Evolutionary conservation across 2,113 vertebrate genomes (phyloP).

Genomic region (Choloepus hoffmanni): DNA sequence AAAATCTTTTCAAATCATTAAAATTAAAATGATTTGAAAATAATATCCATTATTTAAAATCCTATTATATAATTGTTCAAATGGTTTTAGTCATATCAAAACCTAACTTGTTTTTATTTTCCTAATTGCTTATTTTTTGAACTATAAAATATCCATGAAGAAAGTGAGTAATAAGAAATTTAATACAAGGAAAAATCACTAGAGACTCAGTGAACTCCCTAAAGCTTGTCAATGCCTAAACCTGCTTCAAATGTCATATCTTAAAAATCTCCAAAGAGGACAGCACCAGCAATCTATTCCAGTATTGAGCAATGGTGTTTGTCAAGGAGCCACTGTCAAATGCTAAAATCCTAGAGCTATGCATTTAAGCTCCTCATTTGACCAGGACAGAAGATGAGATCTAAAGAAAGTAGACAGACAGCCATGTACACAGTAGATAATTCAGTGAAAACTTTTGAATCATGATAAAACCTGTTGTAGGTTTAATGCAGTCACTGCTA

Average conservation of each 20-base stretch:
- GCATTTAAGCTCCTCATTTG: neutral
- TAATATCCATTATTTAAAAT: constrained; percentile 33
- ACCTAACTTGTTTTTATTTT: constrained; percentile 44
- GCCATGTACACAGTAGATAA: neutral
- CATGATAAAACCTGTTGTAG: neutral
- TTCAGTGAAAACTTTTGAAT: neutral
- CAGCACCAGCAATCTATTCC: neutral
- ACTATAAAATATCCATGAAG: neutral
- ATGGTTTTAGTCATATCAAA: constrained; percentile 6
- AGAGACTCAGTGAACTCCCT: neutral
- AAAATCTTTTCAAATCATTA: constrained; percentile 23
- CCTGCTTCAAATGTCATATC: neutral
- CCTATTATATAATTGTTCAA: neutral
- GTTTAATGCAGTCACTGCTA: neutral
- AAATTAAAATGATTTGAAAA: neutral
- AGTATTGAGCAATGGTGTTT: neutral
- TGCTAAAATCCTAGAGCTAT: constrained; percentile 27
- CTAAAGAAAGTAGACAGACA: neutral
- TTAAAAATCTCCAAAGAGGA: constrained; percentile 5
- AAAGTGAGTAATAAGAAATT: neutral
- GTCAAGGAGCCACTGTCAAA: constrained; percentile 23
- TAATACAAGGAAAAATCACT: constrained; percentile 26
- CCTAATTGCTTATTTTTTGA: constrained; percentile 32
- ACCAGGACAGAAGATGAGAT: neutral
- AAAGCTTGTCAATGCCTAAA: neutral